Conservation (phyloP, 2,888 invertebrate genomes). For the Lycia hirtaria region DNA sequence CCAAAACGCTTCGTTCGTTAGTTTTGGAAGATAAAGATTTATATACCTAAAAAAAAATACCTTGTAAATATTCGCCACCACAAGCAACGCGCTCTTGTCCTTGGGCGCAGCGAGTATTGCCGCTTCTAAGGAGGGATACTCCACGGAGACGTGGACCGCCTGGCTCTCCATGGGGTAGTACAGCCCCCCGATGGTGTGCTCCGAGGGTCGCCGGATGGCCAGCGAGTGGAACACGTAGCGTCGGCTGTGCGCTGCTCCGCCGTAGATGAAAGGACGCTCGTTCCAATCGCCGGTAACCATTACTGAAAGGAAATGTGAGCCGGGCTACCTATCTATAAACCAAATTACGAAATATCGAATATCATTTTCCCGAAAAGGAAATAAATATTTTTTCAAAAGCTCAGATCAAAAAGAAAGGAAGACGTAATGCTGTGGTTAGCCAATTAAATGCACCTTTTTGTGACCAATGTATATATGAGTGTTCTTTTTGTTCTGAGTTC, state of each 20-base stretch:
- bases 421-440: too few species aligned
- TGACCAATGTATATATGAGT: too few species aligned
- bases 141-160: constrained; percentile 62
- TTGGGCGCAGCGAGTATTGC: constrained; percentile 54
- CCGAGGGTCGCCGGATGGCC: constrained; percentile 66
- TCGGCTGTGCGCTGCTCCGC: constrained; percentile 68
- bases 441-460: too few species aligned
- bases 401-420: too few species aligned
- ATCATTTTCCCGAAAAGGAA: too few species aligned
- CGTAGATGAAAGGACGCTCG: constrained; percentile 59
- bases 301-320: constrained; percentile 50
- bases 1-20: too few species aligned
- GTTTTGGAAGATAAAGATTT: too few species aligned
- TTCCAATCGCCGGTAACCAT: constrained; percentile 60
- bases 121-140: constrained; percentile 55
- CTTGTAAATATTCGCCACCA: constrained; percentile 62
- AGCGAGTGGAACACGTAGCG: constrained; percentile 70
- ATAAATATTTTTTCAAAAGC: too few species aligned
- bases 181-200: constrained; percentile 61
- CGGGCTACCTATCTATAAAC: too few species aligned
- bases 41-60: too few species aligned
- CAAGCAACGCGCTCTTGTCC: constrained; percentile 68
- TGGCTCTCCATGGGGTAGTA: constrained; percentile 70
- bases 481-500: too few species aligned
- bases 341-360: too few species aligned